phyloP scores from a whole-genome alignment of 30 jellyfish, hydroid and myxozoan genomes.

The Cassiopea xamachana region DNA sequence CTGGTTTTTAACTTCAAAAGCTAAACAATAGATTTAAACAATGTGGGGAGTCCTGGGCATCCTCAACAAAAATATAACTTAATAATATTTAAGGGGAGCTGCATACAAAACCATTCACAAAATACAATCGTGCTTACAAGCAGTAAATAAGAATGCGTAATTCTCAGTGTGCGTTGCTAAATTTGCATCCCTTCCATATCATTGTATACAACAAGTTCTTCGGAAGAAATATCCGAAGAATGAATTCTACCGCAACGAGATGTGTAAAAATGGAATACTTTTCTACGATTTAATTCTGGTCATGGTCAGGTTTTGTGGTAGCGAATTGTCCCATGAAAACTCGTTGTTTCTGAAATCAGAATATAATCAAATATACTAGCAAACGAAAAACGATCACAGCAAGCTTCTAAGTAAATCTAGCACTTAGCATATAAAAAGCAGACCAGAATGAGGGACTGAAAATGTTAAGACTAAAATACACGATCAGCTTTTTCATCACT shows the following conservation, averaged over 20 bases:
- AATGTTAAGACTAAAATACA: no score
- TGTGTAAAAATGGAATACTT: neutral
- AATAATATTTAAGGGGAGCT: no score
- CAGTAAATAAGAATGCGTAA: neutral
- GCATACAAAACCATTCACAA: no score
- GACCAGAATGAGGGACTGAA: no score
- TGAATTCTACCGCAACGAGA: neutral
- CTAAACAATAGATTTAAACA: no score
- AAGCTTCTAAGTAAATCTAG: no score
- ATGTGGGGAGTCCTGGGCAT: no score
- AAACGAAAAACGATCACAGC: no score
- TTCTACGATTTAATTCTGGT: constrained; percentile 18
- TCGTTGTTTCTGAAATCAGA: constrained; percentile 48
- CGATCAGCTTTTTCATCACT: no score
- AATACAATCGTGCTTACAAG: neutral
- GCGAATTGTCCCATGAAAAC: constrained; percentile 47
- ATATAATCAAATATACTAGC: neutral
- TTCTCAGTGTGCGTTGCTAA: neutral
- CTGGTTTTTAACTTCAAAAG: no score
- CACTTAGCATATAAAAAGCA: no score
- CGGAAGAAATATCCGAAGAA: constrained; percentile 1
- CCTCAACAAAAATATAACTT: no score
- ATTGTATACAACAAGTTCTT: constrained; percentile 33
- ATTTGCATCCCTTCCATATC: neutral
- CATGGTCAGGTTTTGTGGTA: constrained; percentile 47